These are phyloP conservation scores for Epinephelus coioides DNA, from an alignment of 2,797 vertebrate species.

Conservation along the genomic window DNA sequence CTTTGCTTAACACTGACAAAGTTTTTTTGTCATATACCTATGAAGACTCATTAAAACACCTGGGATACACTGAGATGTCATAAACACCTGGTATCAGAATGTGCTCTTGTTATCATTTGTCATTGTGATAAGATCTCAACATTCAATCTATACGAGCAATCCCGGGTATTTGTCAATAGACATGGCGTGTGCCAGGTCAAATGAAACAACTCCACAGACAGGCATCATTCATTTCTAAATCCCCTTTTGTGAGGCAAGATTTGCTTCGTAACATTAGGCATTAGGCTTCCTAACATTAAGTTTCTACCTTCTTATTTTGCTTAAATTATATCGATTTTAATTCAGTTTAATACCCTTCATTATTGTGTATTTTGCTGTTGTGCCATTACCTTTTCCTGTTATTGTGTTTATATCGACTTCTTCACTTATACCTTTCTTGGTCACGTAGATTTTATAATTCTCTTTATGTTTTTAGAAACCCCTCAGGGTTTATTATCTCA, in stretches of 20 bases:
- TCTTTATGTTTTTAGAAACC: conserved; percentile 18
- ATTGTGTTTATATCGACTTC: not conserved
- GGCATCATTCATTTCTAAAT: not conserved
- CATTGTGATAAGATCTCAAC: not conserved
- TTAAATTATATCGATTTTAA: not conserved
- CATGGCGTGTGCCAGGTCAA: not conserved
- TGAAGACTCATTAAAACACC: too few relatives aligned
- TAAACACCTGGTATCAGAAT: not conserved
- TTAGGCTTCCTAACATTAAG: not conserved
- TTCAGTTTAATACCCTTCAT: not conserved
- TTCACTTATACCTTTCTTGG: not conserved
- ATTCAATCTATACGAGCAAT: not conserved
- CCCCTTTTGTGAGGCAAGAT: not conserved
- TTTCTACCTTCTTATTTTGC: not conserved
- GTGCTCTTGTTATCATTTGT: not conserved
- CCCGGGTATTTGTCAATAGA: not conserved
- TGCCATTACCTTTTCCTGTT: not conserved
- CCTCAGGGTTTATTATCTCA: conserved; percentile 21
- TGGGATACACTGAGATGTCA: too few relatives aligned
- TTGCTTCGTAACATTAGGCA: too few relatives aligned
- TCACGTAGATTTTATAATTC: conserved; percentile 8
- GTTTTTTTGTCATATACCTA: too few relatives aligned
- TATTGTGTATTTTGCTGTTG: conserved; percentile 17
- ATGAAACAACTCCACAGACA: not conserved
- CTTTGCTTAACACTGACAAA: too few relatives aligned